Evolutionary conservation across 23 tunicate genomes (phyloP), one percentile per base, ranked within the genome.

Genomic region (Styela clava): DNA sequence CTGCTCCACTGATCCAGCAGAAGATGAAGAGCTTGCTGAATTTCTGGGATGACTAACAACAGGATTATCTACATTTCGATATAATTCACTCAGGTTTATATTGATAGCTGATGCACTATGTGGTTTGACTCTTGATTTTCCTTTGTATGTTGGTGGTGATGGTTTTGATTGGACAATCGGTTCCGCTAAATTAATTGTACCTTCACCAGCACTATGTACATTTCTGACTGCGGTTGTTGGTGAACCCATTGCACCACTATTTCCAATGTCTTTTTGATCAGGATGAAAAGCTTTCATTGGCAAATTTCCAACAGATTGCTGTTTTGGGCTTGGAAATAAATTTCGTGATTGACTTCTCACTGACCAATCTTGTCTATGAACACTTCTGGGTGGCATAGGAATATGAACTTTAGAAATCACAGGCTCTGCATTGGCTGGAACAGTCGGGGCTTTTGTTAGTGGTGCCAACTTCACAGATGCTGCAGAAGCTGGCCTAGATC

Each of bases 381-480:
- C 52, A 25, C 64, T 76, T 31, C 33, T 34, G n/a, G 28, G 81
- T 33, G 65, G 1, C 67, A 76, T 21, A 22, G 64, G 64, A 44
- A 44, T 44, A 12, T 44, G 56, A 12, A 44, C 56, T 44, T 44
- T 44, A 5, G 56, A 44, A 5, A 44, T 44, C 56, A 44, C 56
- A 32, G 78, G 78, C 16, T 76, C 81, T 18, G 64, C 28, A 76
- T 76, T 76, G 20, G 28, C 81, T 26, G 81, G 81, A 23, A 76
- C 29, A 24, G 44, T 44, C 18, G 81, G 81, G 22, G 65, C 30
- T 44, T 76, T 52, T 18, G 81, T 21, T 29, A 76, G 44, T n/a
- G 97, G 97, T 2, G 88, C 79, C 34, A 91, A 79, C 73, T 87
- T 91, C 9, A 69, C 31, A 19, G 61, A 23, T 7, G 90, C 73